Percentiles rank a stretch among this genome's conserved stretches.
Evolutionary conservation across 2,113 vertebrate genomes (phyloP).

Genomic region (Myotis brandtii): DNA sequence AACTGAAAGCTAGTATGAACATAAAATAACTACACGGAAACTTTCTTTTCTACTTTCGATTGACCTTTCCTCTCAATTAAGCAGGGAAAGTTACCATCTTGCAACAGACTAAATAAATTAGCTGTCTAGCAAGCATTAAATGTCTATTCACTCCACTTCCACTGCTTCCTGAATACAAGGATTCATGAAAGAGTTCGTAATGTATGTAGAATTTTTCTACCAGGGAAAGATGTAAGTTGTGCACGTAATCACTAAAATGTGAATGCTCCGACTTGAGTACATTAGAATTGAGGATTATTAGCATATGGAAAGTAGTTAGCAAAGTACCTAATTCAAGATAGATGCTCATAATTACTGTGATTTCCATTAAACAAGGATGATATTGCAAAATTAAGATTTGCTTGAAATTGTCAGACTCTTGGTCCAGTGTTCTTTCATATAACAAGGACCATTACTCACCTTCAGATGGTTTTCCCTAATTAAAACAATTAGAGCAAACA

Average conservation of each 20-base stretch:
- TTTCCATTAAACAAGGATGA: neutral
- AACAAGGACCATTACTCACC: neutral
- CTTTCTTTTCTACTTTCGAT: neutral
- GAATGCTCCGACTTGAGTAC: neutral
- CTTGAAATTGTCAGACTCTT: neutral
- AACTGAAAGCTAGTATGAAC: neutral
- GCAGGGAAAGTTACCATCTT: neutral
- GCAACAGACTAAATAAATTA: neutral
- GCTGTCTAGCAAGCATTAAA: neutral
- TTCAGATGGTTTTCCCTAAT: neutral
- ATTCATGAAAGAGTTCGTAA: neutral
- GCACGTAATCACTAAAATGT: neutral
- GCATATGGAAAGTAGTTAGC: neutral
- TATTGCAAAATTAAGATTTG: neutral
- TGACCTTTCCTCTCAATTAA: constrained; percentile 33
- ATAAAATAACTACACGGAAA: neutral
- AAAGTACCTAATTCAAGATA: neutral
- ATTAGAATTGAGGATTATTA: neutral
- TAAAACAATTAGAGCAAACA: neutral
- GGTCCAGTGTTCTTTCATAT: neutral
- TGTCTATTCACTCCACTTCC: neutral
- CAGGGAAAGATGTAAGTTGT: neutral
- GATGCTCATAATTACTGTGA: neutral
- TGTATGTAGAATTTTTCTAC: neutral
- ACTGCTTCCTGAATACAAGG: neutral